These are phyloP conservation scores for Paragorgia papillata DNA, from an alignment of 92 coral and sea anemone species.

Conservation along the genomic window DNA sequence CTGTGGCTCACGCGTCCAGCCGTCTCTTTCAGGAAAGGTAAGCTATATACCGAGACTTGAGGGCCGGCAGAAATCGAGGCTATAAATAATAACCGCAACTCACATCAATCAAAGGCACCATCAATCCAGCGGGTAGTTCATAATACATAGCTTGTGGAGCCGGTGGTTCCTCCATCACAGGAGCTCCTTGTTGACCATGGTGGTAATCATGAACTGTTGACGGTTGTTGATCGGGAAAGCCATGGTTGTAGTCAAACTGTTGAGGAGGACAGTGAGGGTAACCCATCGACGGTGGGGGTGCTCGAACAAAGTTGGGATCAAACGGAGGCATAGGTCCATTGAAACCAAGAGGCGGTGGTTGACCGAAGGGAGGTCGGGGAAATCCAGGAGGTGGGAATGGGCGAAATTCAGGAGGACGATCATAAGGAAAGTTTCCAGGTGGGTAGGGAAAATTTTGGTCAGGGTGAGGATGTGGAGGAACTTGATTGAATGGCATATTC, in stretches of 20 bases:
- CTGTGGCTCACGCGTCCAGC: too few species aligned
- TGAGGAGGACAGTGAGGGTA: conserved; percentile 74
- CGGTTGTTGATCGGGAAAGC: conserved; percentile 62
- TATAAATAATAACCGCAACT: too few species aligned
- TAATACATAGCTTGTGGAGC: conserved; percentile 96
- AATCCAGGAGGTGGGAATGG: conserved; percentile 62
- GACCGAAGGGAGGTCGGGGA: conserved; percentile 80
- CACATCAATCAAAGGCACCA: conserved; percentile 95
- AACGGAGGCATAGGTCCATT: conserved; percentile 71
- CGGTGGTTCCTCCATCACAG: conserved; percentile 56
- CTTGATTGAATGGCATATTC: conserved; percentile 44
- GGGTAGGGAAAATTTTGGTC: conserved; percentile 69
- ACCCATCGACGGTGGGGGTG: conserved; percentile 64
- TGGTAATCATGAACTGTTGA: conserved; percentile 67
- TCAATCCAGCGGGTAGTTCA: conserved; percentile 96
- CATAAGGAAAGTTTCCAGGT: conserved; percentile 62
- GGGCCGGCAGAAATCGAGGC: too few species aligned
- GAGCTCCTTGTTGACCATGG: conserved; percentile 57
- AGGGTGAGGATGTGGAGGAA: conserved; percentile 51
- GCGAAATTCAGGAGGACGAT: conserved; percentile 13
- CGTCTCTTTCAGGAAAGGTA: too few species aligned
- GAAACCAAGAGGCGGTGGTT: conserved; percentile 86
- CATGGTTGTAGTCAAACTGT: conserved; percentile 85
- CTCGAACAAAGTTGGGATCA: conserved; percentile 55
- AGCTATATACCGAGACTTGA: too few species aligned